Evolutionary conservation across 2,888 invertebrate genomes (phyloP).

Genomic region (Cephus runcator): DNA sequence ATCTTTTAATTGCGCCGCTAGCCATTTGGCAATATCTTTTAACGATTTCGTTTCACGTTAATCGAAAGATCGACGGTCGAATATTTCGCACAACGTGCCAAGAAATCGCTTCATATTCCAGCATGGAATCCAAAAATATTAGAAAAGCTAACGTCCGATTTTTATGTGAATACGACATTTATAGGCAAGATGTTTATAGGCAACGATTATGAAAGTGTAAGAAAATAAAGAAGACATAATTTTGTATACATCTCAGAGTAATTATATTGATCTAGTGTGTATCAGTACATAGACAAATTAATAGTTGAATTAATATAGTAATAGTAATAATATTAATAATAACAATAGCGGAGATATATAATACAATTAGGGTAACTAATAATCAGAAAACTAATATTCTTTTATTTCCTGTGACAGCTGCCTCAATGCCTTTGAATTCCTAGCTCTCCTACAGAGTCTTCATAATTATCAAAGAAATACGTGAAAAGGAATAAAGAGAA

Average conservation of each 20-base stretch:
- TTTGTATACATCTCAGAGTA: constrained; percentile 31
- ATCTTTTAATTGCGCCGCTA: neutral
- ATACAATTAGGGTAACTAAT: constrained; percentile 61
- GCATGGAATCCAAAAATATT: neutral
- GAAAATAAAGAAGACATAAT: constrained; percentile 6
- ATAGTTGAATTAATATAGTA: constrained; percentile 44
- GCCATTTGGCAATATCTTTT: neutral
- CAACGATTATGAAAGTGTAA: neutral
- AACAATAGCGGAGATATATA: constrained; percentile 58
- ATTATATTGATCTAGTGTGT: constrained; percentile 55
- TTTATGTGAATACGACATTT: neutral
- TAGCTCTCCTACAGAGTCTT: constrained; percentile 63
- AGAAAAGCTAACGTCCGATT: neutral
- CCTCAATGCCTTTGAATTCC: constrained; percentile 63
- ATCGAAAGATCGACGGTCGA: neutral
- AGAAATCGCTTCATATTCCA: neutral
- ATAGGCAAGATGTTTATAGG: neutral
- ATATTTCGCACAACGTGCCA: neutral
- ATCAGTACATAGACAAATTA: constrained; percentile 47
- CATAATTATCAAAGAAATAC: constrained; percentile 23
- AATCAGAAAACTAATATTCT: constrained; percentile 61
- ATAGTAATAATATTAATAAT: constrained; percentile 54
- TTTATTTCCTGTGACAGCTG: constrained; percentile 63
- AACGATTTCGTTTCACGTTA: neutral
- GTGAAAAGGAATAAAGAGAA: neutral